These are phyloP conservation scores for Thamnophis elegans DNA, from an alignment of 2,797 vertebrate species.

Conservation along the genomic window DNA sequence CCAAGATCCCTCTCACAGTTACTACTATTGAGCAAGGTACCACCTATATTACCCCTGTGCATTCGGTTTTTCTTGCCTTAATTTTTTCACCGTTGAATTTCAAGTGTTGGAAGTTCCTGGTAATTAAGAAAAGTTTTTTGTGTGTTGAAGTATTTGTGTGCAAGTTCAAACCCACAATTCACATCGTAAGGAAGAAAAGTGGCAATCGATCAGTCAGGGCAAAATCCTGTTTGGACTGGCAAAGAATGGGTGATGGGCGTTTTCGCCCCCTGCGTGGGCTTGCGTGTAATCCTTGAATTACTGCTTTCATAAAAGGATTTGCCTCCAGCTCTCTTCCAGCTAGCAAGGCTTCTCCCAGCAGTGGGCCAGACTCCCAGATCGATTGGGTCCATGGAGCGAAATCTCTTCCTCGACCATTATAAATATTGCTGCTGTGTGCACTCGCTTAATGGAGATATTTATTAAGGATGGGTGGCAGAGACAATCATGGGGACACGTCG, in stretches of 20 bases:
- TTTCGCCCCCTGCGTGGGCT: neutral
- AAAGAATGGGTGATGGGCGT: neutral
- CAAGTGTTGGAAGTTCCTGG: neutral
- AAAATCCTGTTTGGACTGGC: neutral
- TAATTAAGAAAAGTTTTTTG: neutral
- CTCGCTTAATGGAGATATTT: constrained; percentile 26
- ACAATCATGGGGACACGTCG: neutral
- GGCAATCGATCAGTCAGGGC: neutral
- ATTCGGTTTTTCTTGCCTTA: neutral
- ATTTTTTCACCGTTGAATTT: neutral
- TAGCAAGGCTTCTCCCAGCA: neutral
- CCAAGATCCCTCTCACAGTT: neutral
- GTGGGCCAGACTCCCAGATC: neutral
- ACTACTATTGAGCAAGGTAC: accelerated
- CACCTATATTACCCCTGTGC: neutral
- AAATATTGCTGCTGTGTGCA: constrained; percentile 10
- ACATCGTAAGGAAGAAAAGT: neutral
- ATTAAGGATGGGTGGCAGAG: constrained; percentile 8
- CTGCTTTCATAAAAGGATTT: constrained; percentile 17
- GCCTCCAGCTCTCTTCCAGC: constrained; percentile 8
- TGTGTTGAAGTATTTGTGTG: neutral
- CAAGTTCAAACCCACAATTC: neutral
- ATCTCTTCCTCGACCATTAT: neutral
- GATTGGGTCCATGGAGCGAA: neutral
- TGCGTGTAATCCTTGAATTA: constrained; percentile 12